Conservation (phyloP, 2,888 invertebrate species). For the Euplagia quadripunctaria region DNA sequence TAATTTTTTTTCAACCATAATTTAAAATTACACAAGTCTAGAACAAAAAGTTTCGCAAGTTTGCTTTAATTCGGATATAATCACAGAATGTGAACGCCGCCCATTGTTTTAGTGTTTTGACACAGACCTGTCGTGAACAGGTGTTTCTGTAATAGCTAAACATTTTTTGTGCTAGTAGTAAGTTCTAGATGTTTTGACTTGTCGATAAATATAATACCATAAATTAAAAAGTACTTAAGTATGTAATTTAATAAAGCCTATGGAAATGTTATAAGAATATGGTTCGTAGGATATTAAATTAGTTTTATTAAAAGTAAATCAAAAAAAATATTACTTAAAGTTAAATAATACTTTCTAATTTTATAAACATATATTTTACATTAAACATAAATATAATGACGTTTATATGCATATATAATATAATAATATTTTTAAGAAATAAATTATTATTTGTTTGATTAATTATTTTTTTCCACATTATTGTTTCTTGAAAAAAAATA, state of each 20-base stretch:
- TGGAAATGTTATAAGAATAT: not conserved
- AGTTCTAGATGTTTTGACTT: not conserved
- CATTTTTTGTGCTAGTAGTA: not conserved
- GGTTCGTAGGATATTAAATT: not conserved
- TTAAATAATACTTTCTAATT: no score
- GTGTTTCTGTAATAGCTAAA: constrained; percentile 16
- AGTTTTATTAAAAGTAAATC: not conserved
- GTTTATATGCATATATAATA: not conserved
- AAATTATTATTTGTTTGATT: no score
- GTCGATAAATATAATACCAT: not conserved
- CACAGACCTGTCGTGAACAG: constrained; percentile 34
- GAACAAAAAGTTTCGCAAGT: constrained; percentile 39
- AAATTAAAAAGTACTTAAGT: not conserved
- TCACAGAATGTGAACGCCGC: constrained; percentile 32
- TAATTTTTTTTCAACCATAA: constrained; percentile 7
- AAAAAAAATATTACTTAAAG: not conserved
- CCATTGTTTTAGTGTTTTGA: constrained; percentile 59
- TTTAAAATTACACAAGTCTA: constrained; percentile 31
- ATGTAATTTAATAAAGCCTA: no score
- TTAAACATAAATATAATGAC: not conserved
- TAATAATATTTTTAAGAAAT: no score
- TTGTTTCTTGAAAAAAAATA: no score
- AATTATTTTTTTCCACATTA: no score
- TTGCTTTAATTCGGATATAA: constrained; percentile 41
- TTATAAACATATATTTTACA: no score